Evolutionary conservation across 1,140 invertebrate genomes (phyloP).

Genomic region (Drosophila albomicans): DNA sequence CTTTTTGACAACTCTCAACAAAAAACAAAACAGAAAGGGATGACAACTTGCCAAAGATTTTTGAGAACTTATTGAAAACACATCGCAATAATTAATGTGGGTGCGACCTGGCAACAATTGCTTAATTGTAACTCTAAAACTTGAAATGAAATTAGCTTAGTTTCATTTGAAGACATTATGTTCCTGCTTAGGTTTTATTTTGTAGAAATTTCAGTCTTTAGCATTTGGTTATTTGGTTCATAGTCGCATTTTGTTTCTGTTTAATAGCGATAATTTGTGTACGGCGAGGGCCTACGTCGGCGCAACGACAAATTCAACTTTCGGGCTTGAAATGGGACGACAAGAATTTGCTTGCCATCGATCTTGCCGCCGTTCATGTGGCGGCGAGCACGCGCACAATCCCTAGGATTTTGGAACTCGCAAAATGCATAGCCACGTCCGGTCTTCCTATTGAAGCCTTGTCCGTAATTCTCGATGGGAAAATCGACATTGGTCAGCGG

Average conservation of each 20-base stretch:
- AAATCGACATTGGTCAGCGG: conserved; percentile 59
- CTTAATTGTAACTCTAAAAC: no score
- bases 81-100: background rate
- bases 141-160: no score
- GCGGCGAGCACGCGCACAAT: conserved; percentile 53
- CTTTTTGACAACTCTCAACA: conserved; percentile 27
- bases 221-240: no score
- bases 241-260: no score
- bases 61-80: conserved; percentile 14
- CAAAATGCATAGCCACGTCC: conserved; percentile 67
- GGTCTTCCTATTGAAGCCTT: background rate
- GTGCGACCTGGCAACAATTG: background rate
- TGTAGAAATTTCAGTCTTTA: no score
- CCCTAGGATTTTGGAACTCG: conserved; percentile 46
- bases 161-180: no score
- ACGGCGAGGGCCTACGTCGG: conserved; percentile 49
- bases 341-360: conserved; percentile 50
- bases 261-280: background rate
- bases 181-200: no score
- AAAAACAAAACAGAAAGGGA: conserved; percentile 5
- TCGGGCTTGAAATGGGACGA: conserved; percentile 48
- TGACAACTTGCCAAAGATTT: conserved; percentile 13
- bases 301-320: conserved; percentile 52
- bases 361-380: conserved; percentile 66
- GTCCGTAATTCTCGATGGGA: conserved; percentile 41